phyloP scores from a whole-genome alignment of 2,888 invertebrate genomes.

The Lamproptera curius region DNA sequence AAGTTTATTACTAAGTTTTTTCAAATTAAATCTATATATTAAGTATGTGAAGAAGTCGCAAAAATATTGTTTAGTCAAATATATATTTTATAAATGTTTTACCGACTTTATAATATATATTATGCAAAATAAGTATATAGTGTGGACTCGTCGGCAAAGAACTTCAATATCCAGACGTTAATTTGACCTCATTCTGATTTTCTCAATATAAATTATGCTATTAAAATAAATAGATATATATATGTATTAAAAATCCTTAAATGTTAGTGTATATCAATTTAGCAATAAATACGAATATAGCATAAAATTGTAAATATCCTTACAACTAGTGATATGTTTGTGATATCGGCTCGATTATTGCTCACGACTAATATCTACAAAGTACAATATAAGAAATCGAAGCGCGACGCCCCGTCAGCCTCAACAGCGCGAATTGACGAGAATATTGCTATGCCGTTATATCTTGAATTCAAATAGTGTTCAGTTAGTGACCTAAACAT shows the following conservation, averaged over 20 bases:
- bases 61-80: too few relatives aligned
- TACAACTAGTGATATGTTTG: conserved; percentile 71
- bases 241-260: conserved; percentile 4
- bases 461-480: conserved; percentile 6
- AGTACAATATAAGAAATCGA: neutral
- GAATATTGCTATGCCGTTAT: neutral
- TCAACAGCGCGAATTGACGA: conserved; percentile 14
- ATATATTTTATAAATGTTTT: neutral
- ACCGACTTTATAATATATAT: neutral
- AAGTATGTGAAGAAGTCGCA: too few relatives aligned
- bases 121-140: neutral
- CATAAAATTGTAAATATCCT: conserved; percentile 44
- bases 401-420: too few relatives aligned
- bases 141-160: neutral
- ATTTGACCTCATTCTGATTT: neutral
- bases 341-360: conserved; percentile 66
- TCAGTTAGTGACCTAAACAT: too few relatives aligned
- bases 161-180: neutral
- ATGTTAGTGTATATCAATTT: conserved; percentile 16
- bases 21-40: too few relatives aligned
- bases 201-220: neutral
- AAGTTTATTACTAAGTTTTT: too few relatives aligned
- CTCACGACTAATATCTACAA: conserved; percentile 32
- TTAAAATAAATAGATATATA: neutral
- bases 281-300: conserved; percentile 39